Evolutionary conservation across 1,140 invertebrate species (phyloP).

Genomic region (Drosophila setifemur): DNA sequence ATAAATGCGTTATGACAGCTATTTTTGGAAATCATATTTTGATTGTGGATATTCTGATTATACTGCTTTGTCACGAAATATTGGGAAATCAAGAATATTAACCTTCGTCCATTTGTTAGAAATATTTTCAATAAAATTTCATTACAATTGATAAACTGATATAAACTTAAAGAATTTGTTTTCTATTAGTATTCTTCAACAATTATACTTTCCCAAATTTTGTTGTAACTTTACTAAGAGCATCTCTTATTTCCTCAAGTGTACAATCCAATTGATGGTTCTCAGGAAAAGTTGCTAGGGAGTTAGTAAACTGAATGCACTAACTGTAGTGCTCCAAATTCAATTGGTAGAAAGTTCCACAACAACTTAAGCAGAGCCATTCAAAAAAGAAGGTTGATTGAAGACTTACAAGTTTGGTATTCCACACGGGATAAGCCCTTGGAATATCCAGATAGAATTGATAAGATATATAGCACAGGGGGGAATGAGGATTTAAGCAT

Average conservation of each 20-base stretch:
- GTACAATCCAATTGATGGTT: background rate
- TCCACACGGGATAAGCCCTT: constrained; percentile 1
- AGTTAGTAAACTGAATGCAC: constrained; percentile 17
- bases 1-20: background rate
- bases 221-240: no score
- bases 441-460: background rate
- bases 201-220: no score
- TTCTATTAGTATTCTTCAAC: no score
- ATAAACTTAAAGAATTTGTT: no score
- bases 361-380: constrained; percentile 6
- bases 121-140: no score
- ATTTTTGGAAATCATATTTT: background rate
- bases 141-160: no score
- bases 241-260: background rate
- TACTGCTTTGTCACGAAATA: no score
- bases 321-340: constrained; percentile 42
- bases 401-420: constrained; percentile 24
- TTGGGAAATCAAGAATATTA: no score
- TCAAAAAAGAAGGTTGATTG: constrained; percentile 20
- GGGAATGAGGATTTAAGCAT: background rate
- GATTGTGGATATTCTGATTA: no score
- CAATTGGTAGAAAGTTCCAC: constrained; percentile 14
- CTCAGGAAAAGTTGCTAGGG: constrained; percentile 1
- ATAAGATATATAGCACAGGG: background rate
- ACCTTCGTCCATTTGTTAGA: no score